Conservation (phyloP, 1,140 invertebrate genomes). For the Pseudobourletiella spinata region DNA sequence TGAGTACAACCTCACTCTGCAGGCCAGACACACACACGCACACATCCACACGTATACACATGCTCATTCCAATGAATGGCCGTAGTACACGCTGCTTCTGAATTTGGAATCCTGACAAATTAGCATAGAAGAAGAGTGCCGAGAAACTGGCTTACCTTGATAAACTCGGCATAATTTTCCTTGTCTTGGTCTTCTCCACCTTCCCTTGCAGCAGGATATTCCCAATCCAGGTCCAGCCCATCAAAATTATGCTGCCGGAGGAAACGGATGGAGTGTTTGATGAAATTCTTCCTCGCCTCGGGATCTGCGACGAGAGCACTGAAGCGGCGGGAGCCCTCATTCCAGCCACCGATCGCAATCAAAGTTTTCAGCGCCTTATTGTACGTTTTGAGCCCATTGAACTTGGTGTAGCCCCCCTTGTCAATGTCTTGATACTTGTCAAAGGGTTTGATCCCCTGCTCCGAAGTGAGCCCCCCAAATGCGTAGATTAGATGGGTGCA, state of each 20-base stretch:
- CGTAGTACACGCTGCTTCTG: too few relatives aligned
- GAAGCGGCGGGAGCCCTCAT: slow-evolving; percentile 82
- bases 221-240: slow-evolving; percentile 67
- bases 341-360: slow-evolving; percentile 93
- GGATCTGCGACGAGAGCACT: slow-evolving; percentile 72
- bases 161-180: slow-evolving; percentile 79
- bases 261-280: slow-evolving; percentile 78
- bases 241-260: slow-evolving; percentile 87
- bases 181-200: slow-evolving; percentile 82
- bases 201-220: slow-evolving; percentile 79
- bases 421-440: slow-evolving; percentile 93
- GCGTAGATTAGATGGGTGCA: slow-evolving; percentile 93
- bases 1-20: too few relatives aligned
- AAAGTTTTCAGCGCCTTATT: slow-evolving; percentile 87
- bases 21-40: too few relatives aligned
- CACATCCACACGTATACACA: too few relatives aligned
- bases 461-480: slow-evolving; percentile 84
- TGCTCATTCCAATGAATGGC: too few relatives aligned
- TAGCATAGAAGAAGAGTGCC: too few relatives aligned
- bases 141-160: slow-evolving; percentile 64
- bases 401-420: slow-evolving; percentile 92
- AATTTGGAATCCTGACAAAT: too few relatives aligned
- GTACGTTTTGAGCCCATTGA: slow-evolving; percentile 82
- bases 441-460: slow-evolving; percentile 80
- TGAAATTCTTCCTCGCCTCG: slow-evolving; percentile 66